phyloP scores from a whole-genome alignment of 64 coral and sea anemone species.

The Pocillopora damicornis region DNA sequence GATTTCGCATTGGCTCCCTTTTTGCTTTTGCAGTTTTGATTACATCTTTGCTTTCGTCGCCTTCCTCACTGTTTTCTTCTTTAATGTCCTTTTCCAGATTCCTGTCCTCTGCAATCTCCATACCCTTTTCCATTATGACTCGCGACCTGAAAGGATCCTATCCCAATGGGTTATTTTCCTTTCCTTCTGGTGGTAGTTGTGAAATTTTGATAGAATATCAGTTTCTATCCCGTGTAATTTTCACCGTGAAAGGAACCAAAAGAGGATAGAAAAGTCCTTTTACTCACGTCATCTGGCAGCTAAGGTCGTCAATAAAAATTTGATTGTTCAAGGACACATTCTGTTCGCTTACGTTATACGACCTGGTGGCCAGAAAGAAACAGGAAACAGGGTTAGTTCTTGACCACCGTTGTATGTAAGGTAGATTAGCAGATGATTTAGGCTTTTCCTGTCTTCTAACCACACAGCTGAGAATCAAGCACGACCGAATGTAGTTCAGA shows the following conservation, averaged over 20 bases:
- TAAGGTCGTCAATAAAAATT: constrained; percentile 15
- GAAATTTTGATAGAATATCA: neutral
- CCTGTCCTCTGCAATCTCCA: neutral
- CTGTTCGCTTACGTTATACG: constrained; percentile 37
- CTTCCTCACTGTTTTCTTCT: neutral
- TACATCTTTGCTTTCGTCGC: neutral
- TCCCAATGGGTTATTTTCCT: neutral
- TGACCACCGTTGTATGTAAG: neutral
- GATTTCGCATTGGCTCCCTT: constrained; percentile 63
- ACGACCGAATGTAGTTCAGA: too few species aligned
- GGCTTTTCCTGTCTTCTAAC: neutral
- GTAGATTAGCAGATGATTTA: neutral
- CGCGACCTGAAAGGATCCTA: neutral
- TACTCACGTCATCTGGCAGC: constrained; percentile 1
- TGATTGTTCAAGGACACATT: constrained; percentile 33
- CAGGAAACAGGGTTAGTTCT: constrained; percentile 4
- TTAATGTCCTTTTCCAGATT: neutral
- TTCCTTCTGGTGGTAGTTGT: neutral
- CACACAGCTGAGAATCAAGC: neutral
- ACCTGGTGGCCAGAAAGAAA: constrained; percentile 38
- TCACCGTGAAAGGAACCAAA: neutral
- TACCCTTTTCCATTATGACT: constrained; percentile 1
- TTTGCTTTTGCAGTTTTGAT: neutral
- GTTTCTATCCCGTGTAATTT: neutral
- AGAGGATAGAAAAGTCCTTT: neutral